These are phyloP conservation scores for Xyrichtys novacula DNA, from an alignment of 2,797 vertebrate genomes.

Conservation along the genomic window DNA sequence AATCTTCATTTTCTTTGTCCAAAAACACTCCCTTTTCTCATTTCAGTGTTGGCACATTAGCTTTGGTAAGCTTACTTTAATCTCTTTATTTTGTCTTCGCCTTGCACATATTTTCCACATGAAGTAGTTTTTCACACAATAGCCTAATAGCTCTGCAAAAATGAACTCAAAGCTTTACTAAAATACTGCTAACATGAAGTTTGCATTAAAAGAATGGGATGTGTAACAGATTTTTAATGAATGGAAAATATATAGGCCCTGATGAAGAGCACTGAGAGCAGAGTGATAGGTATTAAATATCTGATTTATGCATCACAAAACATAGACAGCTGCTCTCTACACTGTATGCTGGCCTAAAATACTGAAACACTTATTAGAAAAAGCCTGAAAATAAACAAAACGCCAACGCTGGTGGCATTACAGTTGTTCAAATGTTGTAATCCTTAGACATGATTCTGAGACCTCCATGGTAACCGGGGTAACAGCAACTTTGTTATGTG, in stretches of 20 bases:
- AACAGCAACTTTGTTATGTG: background rate
- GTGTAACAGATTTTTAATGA: background rate
- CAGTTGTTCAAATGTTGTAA: slow-evolving; percentile 6
- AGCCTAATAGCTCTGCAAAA: background rate
- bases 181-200: slow-evolving; percentile 7
- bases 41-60: background rate
- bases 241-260: background rate
- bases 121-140: background rate
- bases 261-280: background rate
- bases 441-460: background rate
- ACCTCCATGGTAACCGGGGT: background rate
- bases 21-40: background rate
- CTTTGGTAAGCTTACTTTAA: slow-evolving; percentile 13
- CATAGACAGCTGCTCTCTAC: slow-evolving; percentile 1
- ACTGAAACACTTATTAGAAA: slow-evolving; percentile 13
- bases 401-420: background rate
- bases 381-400: slow-evolving; percentile 1
- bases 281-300: slow-evolving; percentile 17
- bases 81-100: slow-evolving; percentile 4
- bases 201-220: slow-evolving; percentile 1
- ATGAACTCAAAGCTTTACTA: background rate
- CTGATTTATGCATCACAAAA: slow-evolving; percentile 5
- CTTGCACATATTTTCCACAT: background rate
- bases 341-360: slow-evolving; percentile 17
- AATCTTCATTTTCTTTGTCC: background rate